Percentiles rank a stretch among this genome's conserved stretches.
These are phyloP conservation scores for Stratiomys singularior DNA, from an alignment of 2,888 invertebrate genomes.

Conservation along the genomic window DNA sequence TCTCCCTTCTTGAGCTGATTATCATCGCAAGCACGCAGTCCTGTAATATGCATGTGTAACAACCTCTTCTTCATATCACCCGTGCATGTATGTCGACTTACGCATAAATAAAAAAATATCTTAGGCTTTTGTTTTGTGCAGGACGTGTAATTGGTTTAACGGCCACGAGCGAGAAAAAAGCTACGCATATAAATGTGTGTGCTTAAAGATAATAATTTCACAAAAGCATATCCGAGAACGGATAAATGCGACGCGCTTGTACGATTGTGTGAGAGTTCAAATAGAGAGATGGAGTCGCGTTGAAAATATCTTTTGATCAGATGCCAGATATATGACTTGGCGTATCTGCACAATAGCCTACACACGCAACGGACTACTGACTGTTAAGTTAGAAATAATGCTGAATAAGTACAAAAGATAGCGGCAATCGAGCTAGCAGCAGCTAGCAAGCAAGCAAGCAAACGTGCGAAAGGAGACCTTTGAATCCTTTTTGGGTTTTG, in stretches of 20 bases:
- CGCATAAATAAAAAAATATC: neutral
- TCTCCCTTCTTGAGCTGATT: neutral
- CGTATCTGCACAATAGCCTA: too few relatives aligned
- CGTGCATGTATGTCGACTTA: neutral
- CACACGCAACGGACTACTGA: too few relatives aligned
- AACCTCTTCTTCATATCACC: neutral
- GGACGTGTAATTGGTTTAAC: slow-evolving; percentile 23
- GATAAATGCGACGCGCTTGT: too few relatives aligned
- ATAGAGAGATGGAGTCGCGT: neutral
- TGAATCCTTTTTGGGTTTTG: too few relatives aligned
- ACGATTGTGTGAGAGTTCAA: too few relatives aligned
- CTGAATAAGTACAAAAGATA: too few relatives aligned
- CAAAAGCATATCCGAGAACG: neutral
- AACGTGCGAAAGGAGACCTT: too few relatives aligned
- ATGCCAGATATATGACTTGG: slow-evolving; percentile 5
- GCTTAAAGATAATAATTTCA: neutral
- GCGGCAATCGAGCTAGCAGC: too few relatives aligned
- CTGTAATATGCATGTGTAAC: neutral
- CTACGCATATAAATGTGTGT: neutral
- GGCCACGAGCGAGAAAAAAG: neutral
- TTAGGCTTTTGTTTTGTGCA: neutral
- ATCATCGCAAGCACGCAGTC: neutral
- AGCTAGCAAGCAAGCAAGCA: too few relatives aligned
- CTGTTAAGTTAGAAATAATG: too few relatives aligned
- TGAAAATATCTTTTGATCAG: slow-evolving; percentile 14